These are phyloP conservation scores for Aselliscus stoliczkanus DNA, from an alignment of 2,797 vertebrate species.

Conservation along the genomic window DNA sequence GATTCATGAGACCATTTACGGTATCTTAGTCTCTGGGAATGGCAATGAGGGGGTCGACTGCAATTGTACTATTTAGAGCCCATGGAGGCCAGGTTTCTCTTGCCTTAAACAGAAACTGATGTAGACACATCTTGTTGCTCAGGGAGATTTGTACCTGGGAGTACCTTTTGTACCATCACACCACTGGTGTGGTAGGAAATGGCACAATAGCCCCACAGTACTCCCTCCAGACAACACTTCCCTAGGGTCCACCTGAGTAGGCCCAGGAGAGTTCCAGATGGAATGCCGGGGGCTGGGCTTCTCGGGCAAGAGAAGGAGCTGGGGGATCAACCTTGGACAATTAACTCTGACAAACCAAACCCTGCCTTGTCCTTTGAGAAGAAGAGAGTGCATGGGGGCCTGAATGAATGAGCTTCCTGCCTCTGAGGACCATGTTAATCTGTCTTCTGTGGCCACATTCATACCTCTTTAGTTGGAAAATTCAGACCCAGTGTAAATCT, in stretches of 20 bases:
- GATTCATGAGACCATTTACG: neutral
- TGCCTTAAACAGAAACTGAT: neutral
- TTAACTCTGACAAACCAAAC: neutral
- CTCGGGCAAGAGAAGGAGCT: neutral
- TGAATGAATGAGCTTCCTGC: neutral
- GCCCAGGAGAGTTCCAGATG: neutral
- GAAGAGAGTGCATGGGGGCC: neutral
- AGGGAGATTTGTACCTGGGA: neutral
- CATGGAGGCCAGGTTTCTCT: neutral
- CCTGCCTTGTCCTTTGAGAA: neutral
- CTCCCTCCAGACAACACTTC: neutral
- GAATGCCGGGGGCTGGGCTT: neutral
- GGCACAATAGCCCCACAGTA: neutral
- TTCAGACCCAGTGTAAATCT: neutral
- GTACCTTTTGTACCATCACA: neutral
- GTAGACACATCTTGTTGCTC: neutral
- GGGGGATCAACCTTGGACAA: too few species aligned
- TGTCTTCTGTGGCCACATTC: neutral
- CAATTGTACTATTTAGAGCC: neutral
- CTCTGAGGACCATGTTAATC: neutral
- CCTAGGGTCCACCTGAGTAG: neutral
- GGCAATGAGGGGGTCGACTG: neutral
- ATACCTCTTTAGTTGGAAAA: neutral
- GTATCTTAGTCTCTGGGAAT: neutral
- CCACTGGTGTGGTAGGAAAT: neutral